phyloP scores from a whole-genome alignment of 2,797 vertebrate species.

The Rallus crepitans region DNA sequence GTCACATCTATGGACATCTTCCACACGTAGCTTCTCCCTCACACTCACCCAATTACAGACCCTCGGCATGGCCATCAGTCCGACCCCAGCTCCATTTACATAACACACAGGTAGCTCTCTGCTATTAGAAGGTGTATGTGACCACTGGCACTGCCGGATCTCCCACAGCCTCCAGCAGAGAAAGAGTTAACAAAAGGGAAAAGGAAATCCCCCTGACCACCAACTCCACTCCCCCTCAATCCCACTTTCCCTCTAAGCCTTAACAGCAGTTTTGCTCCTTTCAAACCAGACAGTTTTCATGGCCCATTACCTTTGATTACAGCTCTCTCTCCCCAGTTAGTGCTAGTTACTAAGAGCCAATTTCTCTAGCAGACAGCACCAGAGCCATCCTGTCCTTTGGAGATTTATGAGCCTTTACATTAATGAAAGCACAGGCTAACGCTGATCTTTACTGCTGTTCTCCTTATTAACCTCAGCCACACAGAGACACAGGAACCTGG shows the following conservation, averaged over 20 bases:
- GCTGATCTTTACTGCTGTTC: not conserved
- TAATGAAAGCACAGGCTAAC: constrained; percentile 50
- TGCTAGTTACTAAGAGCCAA: constrained; percentile 46
- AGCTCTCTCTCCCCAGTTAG: constrained; percentile 37
- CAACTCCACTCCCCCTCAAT: constrained; percentile 18
- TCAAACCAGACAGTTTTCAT: constrained; percentile 63
- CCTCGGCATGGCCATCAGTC: not conserved
- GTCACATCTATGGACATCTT: not conserved
- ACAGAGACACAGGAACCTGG: not conserved
- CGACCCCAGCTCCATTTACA: not conserved
- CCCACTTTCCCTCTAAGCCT: not conserved
- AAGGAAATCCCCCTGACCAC: not conserved
- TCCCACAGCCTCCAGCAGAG: not conserved
- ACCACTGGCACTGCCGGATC: not conserved
- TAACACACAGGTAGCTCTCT: not conserved
- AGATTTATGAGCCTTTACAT: constrained; percentile 55
- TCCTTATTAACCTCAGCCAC: not conserved
- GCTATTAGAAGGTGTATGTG: not conserved
- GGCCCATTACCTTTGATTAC: constrained; percentile 69
- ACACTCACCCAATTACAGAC: not conserved
- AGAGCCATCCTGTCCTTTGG: not conserved
- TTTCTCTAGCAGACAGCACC: constrained; percentile 31
- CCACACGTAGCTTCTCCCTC: not conserved
- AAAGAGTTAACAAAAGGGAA: constrained; percentile 5
- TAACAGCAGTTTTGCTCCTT: constrained; percentile 39